Evolutionary conservation across 2,113 vertebrate genomes (phyloP).

Genomic region (Macquaria ambigua): DNA sequence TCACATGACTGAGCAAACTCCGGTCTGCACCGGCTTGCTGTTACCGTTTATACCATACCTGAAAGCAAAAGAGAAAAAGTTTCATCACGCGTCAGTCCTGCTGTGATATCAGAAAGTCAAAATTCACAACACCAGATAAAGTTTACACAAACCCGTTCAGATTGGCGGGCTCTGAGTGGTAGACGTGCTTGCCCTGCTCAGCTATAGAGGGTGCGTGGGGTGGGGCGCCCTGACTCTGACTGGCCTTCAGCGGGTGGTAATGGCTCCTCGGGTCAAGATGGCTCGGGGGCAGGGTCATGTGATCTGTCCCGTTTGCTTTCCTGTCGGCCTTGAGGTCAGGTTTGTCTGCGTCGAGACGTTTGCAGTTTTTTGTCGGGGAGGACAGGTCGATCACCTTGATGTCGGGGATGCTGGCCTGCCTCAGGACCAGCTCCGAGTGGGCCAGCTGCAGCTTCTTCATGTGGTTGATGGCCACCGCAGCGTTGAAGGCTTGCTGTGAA

Average conservation of each 20-base stretch:
- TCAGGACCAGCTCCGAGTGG: slow-evolving; percentile 63
- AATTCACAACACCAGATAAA: not conserved
- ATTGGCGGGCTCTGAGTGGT: slow-evolving; percentile 85
- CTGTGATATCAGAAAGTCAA: not conserved
- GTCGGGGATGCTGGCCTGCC: slow-evolving; percentile 64
- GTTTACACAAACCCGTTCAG: slow-evolving; percentile 79
- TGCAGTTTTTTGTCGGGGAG: slow-evolving; percentile 56
- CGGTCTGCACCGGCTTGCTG: slow-evolving; percentile 86
- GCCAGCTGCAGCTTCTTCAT: slow-evolving; percentile 95
- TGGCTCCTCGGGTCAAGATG: slow-evolving; percentile 69
- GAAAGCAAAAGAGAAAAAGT: slow-evolving; percentile 5
- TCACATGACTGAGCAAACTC: slow-evolving; percentile 96
- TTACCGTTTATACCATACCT: slow-evolving; percentile 87
- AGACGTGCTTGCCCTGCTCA: slow-evolving; percentile 80
- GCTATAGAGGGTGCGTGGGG: slow-evolving; percentile 69
- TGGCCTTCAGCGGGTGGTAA: slow-evolving; percentile 72
- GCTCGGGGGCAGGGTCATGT: slow-evolving; percentile 58
- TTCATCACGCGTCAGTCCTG: not conserved
- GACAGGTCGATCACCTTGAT: slow-evolving; percentile 72
- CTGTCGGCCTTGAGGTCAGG: not conserved
- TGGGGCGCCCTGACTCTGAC: slow-evolving; percentile 66
- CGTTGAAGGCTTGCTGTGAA: slow-evolving; percentile 94
- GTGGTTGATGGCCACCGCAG: slow-evolving; percentile 92
- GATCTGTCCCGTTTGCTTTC: slow-evolving; percentile 30
- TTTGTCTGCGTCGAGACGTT: slow-evolving; percentile 20